Evolutionary conservation across 37 sponge, comb jelly and placozoan species (phyloP).

Genomic region (Axinella damicornis): DNA sequence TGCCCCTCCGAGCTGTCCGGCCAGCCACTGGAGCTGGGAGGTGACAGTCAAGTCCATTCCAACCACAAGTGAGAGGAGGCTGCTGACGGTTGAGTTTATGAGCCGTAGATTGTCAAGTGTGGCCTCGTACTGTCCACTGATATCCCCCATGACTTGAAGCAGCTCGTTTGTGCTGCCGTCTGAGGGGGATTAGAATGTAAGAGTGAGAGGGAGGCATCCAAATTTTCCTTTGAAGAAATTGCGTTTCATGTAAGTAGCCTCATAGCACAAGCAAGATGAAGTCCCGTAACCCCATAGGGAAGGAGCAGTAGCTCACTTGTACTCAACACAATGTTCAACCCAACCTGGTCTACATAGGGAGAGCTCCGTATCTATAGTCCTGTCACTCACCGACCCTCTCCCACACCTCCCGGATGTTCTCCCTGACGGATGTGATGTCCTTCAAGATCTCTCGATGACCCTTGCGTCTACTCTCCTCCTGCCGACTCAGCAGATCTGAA

Average conservation of each 20-base stretch:
- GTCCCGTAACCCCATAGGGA: no score
- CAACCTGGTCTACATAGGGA: no score
- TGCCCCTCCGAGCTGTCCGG: constrained; percentile 66
- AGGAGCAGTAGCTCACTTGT: no score
- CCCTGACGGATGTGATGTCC: constrained; percentile 43
- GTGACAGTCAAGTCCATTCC: constrained; percentile 39
- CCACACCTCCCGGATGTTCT: constrained; percentile 77
- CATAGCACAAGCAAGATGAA: no score
- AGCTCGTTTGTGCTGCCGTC: constrained; percentile 54
- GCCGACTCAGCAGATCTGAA: constrained; percentile 20
- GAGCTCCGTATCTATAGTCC: no score
- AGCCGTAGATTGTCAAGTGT: constrained; percentile 61
- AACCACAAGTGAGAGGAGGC: constrained; percentile 39
- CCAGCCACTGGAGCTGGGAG: constrained; percentile 65
- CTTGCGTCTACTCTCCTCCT: constrained; percentile 27
- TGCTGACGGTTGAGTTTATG: constrained; percentile 56
- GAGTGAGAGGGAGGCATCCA: no score
- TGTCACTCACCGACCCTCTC: constrained; percentile 66
- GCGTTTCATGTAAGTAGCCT: no score
- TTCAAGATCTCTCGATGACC: constrained; percentile 41
- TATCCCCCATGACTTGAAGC: constrained; percentile 18
- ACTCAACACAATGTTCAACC: no score
- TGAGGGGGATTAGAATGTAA: no score
- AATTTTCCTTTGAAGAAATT: no score
- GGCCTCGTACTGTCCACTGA: constrained; percentile 55